Conservation (phyloP, 2,113 vertebrate species). For the Ascaphus truei region DNA sequence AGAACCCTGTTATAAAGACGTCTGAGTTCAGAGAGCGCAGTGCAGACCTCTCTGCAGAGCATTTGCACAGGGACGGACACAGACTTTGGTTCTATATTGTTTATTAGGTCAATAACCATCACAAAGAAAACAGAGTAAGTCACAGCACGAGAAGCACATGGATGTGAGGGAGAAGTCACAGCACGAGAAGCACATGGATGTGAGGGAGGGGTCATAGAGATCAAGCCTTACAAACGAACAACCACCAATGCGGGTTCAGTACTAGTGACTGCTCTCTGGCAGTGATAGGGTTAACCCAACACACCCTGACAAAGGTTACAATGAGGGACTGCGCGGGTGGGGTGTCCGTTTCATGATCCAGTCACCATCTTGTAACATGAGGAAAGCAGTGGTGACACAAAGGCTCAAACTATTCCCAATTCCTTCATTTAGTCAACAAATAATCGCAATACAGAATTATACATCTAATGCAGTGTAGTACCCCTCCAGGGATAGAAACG, state of each 20-base stretch:
- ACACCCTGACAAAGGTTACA: no score
- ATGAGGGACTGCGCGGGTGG: no score
- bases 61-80: slow-evolving; percentile 31
- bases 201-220: slow-evolving; percentile 31
- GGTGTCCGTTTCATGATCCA: no score
- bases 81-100: slow-evolving; percentile 58
- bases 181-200: slow-evolving; percentile 48
- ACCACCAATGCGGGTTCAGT: not conserved
- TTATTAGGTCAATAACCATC: slow-evolving; percentile 79
- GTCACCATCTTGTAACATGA: no score
- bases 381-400: not conserved
- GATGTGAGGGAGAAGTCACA: slow-evolving; percentile 37
- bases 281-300: not conserved
- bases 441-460: no score
- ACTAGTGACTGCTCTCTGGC: not conserved
- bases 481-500: not conserved
- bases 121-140: slow-evolving; percentile 81
- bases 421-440: slow-evolving; percentile 63
- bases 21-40: no score
- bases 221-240: not conserved
- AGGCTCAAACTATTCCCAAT: not conserved
- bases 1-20: no score
- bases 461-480: not conserved
- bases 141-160: slow-evolving; percentile 71
- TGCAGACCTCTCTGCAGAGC: no score